Evolutionary conservation across 2,888 invertebrate species (phyloP).

Genomic region (Tinea pellionella): DNA sequence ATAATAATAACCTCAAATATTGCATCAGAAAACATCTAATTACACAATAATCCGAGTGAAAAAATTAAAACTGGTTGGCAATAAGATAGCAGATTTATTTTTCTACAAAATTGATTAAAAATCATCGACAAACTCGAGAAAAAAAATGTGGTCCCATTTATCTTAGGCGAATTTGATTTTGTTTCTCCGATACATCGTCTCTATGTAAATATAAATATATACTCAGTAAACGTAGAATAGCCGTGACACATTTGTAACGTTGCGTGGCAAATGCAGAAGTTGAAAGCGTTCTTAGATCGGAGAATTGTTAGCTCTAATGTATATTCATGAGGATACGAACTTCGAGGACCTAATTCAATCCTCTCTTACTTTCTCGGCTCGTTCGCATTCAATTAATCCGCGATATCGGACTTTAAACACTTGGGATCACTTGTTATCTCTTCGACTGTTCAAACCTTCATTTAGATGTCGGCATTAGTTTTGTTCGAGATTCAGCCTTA

Average conservation of each 20-base stretch:
- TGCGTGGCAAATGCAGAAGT: conserved; percentile 7
- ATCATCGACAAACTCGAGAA: no score
- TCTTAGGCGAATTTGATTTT: no score
- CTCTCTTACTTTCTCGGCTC: conserved; percentile 30
- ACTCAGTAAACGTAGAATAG: no score
- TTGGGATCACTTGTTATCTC: conserved; percentile 12
- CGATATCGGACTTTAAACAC: conserved; percentile 31
- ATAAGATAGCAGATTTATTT: no score
- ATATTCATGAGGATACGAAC: conserved; percentile 14
- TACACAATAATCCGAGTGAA: no score
- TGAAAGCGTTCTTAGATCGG: conserved; percentile 12
- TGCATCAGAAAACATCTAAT: no score
- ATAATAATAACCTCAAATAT: no score
- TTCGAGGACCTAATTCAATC: conserved; percentile 15
- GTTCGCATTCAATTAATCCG: conserved; percentile 61
- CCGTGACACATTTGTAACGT: neutral
- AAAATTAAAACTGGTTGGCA: no score
- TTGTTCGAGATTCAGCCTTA: neutral
- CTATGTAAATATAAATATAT: no score
- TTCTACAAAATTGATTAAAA: no score
- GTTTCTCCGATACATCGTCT: no score
- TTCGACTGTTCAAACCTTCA: conserved; percentile 10
- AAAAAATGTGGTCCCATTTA: no score
- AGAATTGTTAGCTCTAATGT: conserved; percentile 6
- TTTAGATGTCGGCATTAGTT: conserved; percentile 11